Evolutionary conservation across 1,140 invertebrate species (phyloP), one percentile per base, ranked within the genome.

Genomic region (Drosophila tsacasi): DNA sequence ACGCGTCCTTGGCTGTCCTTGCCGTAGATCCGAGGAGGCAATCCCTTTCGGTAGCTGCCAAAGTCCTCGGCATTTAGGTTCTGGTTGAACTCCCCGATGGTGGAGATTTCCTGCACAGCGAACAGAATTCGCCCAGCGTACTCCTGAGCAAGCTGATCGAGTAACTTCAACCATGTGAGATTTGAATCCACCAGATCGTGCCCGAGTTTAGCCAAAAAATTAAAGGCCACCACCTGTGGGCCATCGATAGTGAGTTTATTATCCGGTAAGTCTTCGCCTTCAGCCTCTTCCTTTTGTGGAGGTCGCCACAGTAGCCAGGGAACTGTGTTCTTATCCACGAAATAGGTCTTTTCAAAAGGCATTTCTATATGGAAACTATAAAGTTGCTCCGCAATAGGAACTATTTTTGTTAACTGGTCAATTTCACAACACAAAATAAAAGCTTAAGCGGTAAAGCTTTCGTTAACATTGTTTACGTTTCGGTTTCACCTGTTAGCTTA

Each of bases 21-120:
- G 27, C 60, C 81, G 32, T 49, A 80, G 44, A 84, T 46, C 7
- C 62, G 54, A 17, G 81, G 81, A 1, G 81, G 72, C 10, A 80
- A 17, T 21, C 61, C 44, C 5, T 61, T 50, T 0, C 76, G 49
- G 42, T 72, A 83, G 30, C 52, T 64, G 32, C 81, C 76, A 49
- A 76, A 79, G 46, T 68, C 54, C 0, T 63, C 23, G 1, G 44
- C 12, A 47, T 30, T 57, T 3, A 83, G 46, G 9, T 57, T 32
- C 1, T 9, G 5, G n/a, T 46, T 37, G 6, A 76, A 83, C 10
- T 42, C 46, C 0, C 19, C 17, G 10, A 83, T 76, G 7, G 7
- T 52, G 35, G 30, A 47, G 2, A 83, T 77, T 9, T 84, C 76
- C 8, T 52, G 42, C 39, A 64, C 30, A 1, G 12, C 40, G 21